phyloP scores from a whole-genome alignment of 2,113 vertebrate genomes.

The Rhagologus leucostigma region DNA sequence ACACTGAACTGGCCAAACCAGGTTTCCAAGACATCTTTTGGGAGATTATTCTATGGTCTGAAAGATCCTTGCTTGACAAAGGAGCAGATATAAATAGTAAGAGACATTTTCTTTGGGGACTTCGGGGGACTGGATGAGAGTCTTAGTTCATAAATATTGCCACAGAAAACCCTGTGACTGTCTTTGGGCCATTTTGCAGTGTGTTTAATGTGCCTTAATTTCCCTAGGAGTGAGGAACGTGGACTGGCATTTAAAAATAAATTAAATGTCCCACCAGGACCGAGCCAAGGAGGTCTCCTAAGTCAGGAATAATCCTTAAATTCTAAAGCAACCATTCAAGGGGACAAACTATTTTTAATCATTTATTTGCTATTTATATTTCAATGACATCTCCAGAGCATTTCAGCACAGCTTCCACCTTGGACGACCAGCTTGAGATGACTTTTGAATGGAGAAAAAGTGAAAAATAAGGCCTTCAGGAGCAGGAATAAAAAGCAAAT shows the following conservation, averaged over 20 bases:
- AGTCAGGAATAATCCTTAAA: neutral
- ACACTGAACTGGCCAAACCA: neutral
- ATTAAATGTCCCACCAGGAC: neutral
- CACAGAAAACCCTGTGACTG: neutral
- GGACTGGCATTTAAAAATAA: neutral
- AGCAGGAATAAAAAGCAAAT: neutral
- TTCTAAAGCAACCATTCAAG: neutral
- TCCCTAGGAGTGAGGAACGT: neutral
- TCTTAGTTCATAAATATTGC: neutral
- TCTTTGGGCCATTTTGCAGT: neutral
- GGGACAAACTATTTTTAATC: neutral
- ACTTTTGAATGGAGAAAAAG: neutral
- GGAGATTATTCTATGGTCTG: neutral
- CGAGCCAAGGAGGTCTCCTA: neutral
- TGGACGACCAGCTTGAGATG: rapidly evolving
- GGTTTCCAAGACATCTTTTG: neutral
- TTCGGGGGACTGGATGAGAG: neutral
- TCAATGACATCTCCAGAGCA: neutral
- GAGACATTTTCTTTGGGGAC: neutral
- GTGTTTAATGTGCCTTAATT: neutral
- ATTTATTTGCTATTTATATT: neutral
- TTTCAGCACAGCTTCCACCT: neutral
- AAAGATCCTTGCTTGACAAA: neutral
- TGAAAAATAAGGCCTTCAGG: neutral
- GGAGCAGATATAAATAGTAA: neutral